Evolutionary conservation across 2,888 invertebrate species (phyloP), one percentile per base, ranked within the genome.

Genomic region (Sphinx pinastri): DNA sequence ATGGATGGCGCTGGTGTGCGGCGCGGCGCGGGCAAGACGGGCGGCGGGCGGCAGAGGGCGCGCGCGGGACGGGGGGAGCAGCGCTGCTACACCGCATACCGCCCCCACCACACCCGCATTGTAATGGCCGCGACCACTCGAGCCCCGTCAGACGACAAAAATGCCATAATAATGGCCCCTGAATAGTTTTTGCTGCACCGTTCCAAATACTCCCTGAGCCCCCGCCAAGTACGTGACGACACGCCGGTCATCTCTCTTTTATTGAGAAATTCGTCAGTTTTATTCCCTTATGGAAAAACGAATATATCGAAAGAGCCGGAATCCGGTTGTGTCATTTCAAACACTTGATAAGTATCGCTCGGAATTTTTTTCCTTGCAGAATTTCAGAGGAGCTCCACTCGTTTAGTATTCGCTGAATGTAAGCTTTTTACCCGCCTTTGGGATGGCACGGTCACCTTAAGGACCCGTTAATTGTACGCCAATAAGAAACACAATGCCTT

Each of bases 251-350:
- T 92, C 92, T 91, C 91, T 91, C 91, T 93, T 91, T 89, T 94
- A 94, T 94, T 94, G 93, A 94, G 93, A 94, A 94, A 94, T 93
- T 93, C 93, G 94, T 93, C 93, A 94, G 94, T 93, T 92, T 92
- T 91, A 92, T 92, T 87, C 84, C 81, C 82, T 79, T 78, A 78
- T 81, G 81, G 85, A 90, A 91, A 92, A 93, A 89, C 49, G 81
- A 83, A 85, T 86, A 88, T 86, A 85, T 86, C 84, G 78, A 83
- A 83, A 86, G 82, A 84, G 79, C 82, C 83, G 89, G 93, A 93
- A 93, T 93, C 93, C 92, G 85, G 92, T 92, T 93, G 94, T 91
- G 94, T 91, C 94, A 94, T 94, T 94, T 94, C 93, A 93, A 94
- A 94, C 94, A 94, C 94, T 94, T 94, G 92, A 93, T 93, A 94